Conservation (phyloP, 1,140 invertebrate species). For the Stegodyphus dumicola region DNA sequence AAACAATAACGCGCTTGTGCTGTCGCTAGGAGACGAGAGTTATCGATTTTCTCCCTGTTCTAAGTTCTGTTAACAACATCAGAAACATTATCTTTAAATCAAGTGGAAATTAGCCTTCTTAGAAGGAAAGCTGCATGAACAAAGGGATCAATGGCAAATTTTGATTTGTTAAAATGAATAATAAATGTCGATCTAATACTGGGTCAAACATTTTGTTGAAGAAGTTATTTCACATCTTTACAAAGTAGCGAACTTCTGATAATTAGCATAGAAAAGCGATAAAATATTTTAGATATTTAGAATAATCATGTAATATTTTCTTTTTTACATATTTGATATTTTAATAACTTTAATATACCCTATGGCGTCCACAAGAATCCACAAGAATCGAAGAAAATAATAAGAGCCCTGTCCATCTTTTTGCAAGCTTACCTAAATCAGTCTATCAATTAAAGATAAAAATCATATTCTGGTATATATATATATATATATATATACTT, state of each 20-base stretch:
- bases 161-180: not conserved
- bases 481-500: too few species aligned
- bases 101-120: conserved; percentile 47
- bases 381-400: too few species aligned
- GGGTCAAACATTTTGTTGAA: too few species aligned
- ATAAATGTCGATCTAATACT: too few species aligned
- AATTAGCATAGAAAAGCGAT: not conserved
- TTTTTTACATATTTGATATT: not conserved
- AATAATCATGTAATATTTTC: not conserved
- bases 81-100: conserved; percentile 50
- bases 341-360: not conserved
- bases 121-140: not conserved
- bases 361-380: not conserved
- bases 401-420: too few species aligned
- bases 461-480: too few species aligned
- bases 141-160: conserved; percentile 20
- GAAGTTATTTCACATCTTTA: not conserved
- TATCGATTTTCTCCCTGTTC: conserved; percentile 38
- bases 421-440: too few species aligned
- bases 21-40: conserved; percentile 41
- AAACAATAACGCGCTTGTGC: conserved; percentile 46
- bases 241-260: not conserved
- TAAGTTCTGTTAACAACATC: conserved; percentile 44
- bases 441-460: too few species aligned
- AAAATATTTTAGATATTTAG: not conserved